Conservation (phyloP, 2,113 vertebrate genomes). For the Beaufortia kweichowensis region DNA sequence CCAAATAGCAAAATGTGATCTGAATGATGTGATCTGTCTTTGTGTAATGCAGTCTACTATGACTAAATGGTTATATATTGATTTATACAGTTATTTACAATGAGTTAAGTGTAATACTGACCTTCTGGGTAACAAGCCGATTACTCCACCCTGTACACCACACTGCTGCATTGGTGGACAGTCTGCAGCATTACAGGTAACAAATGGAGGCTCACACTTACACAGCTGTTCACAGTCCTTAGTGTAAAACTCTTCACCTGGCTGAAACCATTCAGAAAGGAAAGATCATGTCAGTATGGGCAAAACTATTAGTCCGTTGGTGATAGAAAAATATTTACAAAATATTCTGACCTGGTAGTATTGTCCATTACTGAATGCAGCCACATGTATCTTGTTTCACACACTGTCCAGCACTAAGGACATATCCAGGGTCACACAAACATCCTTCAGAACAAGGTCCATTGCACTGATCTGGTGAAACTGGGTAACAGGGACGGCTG, state of each 20-base stretch:
- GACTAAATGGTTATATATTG: no score
- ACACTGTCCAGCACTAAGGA: slow-evolving; percentile 73
- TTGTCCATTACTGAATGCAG: slow-evolving; percentile 65
- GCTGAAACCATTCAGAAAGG: slow-evolving; percentile 53
- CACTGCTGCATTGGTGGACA: slow-evolving; percentile 73
- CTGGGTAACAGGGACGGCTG: slow-evolving; percentile 65
- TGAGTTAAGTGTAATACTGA: slow-evolving; percentile 53
- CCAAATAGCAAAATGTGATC: no score
- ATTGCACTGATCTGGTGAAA: slow-evolving; percentile 58
- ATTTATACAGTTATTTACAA: neutral
- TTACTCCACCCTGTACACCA: slow-evolving; percentile 64
- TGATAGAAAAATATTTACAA: neutral
- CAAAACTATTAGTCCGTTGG: no score
- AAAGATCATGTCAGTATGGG: neutral
- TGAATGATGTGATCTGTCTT: no score
- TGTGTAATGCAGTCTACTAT: no score
- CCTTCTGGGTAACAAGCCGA: slow-evolving; percentile 75
- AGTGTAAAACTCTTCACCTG: slow-evolving; percentile 71
- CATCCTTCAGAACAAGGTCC: slow-evolving; percentile 72
- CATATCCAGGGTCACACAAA: slow-evolving; percentile 72
- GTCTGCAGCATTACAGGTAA: slow-evolving; percentile 60
- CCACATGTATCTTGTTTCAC: slow-evolving; percentile 67
- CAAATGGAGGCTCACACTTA: slow-evolving; percentile 61
- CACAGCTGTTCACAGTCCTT: slow-evolving; percentile 68
- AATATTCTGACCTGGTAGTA: slow-evolving; percentile 70